A percentile compares a stretch with the other conserved stretches of the same genome.
Conservation (phyloP, 2,888 invertebrate genomes). For the Meandrusa payeni region DNA sequence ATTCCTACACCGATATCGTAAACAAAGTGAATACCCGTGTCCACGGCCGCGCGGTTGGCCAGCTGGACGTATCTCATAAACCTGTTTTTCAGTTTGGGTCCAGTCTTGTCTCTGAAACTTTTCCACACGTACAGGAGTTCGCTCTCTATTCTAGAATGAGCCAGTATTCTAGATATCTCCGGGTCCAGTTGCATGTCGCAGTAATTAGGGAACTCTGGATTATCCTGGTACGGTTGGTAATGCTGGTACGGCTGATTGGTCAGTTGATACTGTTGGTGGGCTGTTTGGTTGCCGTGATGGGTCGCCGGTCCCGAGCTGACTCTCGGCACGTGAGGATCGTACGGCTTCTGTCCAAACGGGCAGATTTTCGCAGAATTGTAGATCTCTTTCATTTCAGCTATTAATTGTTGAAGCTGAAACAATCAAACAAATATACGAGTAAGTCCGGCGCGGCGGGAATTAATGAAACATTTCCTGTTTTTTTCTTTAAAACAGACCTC, state of each 20-base stretch:
- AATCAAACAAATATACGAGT: not conserved
- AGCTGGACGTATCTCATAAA: constrained; percentile 90
- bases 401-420: constrained; percentile 84
- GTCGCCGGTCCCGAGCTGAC: constrained; percentile 35
- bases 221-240: constrained; percentile 29
- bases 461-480: too few species aligned
- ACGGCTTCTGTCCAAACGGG: constrained; percentile 81
- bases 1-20: too few species aligned
- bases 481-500: constrained; percentile 64
- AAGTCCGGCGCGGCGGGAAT: too few species aligned
- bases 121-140: constrained; percentile 90
- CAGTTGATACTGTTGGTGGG: constrained; percentile 53
- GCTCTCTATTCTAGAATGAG: constrained; percentile 86
- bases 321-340: constrained; percentile 60
- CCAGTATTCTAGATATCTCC: constrained; percentile 84
- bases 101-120: constrained; percentile 90
- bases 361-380: constrained; percentile 88
- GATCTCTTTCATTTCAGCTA: constrained; percentile 89
- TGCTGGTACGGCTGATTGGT: constrained; percentile 55
- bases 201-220: constrained; percentile 55
- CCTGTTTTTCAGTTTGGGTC: constrained; percentile 86
- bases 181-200: constrained; percentile 83
- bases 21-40: too few species aligned
- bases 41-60: constrained; percentile 88
- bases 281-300: constrained; percentile 41